phyloP scores from a whole-genome alignment of 2,888 invertebrate genomes.

The Capitulum mitella region DNA sequence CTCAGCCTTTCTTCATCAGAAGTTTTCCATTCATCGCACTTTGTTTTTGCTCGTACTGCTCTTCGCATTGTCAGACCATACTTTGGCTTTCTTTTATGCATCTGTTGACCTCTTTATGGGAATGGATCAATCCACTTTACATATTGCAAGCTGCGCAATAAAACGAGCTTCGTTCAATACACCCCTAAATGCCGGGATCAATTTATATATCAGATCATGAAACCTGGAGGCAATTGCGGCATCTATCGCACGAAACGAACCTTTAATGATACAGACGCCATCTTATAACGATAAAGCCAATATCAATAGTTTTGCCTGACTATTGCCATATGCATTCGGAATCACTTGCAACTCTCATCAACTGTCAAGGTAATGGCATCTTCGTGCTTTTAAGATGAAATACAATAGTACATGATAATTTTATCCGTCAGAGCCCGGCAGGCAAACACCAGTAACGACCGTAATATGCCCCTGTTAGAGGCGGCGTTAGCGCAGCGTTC shows the following conservation, averaged over 20 bases:
- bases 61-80: too few species aligned
- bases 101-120: too few species aligned
- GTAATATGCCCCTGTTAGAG: conserved; percentile 16
- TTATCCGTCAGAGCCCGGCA: neutral
- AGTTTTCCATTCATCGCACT: too few species aligned
- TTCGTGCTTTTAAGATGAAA: conserved; percentile 17
- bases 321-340: conserved; percentile 10
- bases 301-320: conserved; percentile 11
- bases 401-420: conserved; percentile 21
- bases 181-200: neutral
- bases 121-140: too few species aligned
- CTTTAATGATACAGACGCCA: conserved; percentile 10
- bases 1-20: too few species aligned
- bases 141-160: neutral
- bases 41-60: too few species aligned
- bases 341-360: conserved; percentile 23
- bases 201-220: conserved; percentile 21
- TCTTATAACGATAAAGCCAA: neutral
- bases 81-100: too few species aligned
- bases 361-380: neutral
- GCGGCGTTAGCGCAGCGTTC: neutral
- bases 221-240: neutral
- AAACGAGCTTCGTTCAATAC: neutral
- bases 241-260: neutral
- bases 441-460: neutral